Evolutionary conservation across 1,140 invertebrate genomes (phyloP), one percentile per base, ranked within the genome.

Genomic region (Drosophila sp.): DNA sequence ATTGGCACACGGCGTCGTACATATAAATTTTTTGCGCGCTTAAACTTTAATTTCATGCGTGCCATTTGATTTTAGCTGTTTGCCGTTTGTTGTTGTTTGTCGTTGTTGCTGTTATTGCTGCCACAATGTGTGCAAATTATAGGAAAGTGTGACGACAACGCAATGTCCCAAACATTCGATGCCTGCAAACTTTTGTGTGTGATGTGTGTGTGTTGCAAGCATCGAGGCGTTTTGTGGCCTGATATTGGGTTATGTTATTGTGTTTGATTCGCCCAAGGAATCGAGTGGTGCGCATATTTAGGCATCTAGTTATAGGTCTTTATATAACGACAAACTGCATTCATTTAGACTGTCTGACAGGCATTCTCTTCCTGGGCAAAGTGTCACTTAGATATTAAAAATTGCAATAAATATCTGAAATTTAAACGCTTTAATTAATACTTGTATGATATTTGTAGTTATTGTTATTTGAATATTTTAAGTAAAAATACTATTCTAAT

Each of bases 11-110:
- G 83, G 82, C 76, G 78, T 89, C 83, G 72, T 79, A 87, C 82
- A 87, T 87, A 87, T 87, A 82, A 87, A 87, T 89, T 82, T 76
- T 82, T 87, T 89, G 82, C 72, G 82, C 71, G 78, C 83, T 45
- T 73, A 82, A 87, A 87, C 75, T 83, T 87, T 87, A 87, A 87
- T 87, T 89, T 87, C 83, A 87, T 87, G 82, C 82, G 82, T 87
- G 83, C 82, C 78, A 87, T 89, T 87, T 82, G 82, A 87, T 87
- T 89, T 86, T 82, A 51, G 72, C 21, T 63, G 34, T 56, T 29
- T 32, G 25, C 41, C 27, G 9, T 18, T 38, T 43, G 46, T 59
- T 57, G 67, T 3, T 11, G 48, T 43, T 1, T 25, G 38, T 34
- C 41, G 48, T 16, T 41, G 36, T 53, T 71, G 72, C 38, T 43